phyloP scores from a whole-genome alignment of 2,113 vertebrate species.

The Tyto alba region DNA sequence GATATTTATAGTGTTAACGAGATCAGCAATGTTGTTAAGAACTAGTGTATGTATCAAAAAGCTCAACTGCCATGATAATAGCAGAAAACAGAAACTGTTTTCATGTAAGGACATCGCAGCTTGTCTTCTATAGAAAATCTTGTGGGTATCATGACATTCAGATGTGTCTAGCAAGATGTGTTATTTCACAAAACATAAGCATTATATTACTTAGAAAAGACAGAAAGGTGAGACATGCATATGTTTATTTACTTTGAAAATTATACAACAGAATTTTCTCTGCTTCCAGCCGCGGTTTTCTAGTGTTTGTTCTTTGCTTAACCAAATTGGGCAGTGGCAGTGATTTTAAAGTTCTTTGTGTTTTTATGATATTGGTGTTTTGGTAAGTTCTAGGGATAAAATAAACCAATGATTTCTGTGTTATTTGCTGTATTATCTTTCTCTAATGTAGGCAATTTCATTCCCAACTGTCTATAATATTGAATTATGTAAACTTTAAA shows the following conservation, averaged over 20 bases:
- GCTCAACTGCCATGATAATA: background rate
- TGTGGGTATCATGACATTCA: background rate
- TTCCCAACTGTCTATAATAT: background rate
- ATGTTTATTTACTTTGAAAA: background rate
- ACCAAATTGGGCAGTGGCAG: background rate
- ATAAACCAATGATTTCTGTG: background rate
- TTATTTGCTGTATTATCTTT: background rate
- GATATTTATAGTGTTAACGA: background rate
- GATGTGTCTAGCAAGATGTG: background rate
- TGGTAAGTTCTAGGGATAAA: background rate
- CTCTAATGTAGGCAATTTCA: background rate
- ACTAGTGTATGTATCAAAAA: background rate
- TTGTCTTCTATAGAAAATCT: background rate
- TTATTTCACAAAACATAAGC: background rate
- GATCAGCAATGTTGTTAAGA: background rate
- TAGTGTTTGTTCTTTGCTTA: background rate
- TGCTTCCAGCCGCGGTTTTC: background rate
- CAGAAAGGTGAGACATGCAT: background rate
- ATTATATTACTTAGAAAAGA: background rate
- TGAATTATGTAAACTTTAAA: background rate
- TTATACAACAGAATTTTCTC: background rate
- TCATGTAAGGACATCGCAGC: background rate
- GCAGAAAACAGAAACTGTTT: background rate
- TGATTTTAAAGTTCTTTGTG: background rate
- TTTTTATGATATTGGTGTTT: background rate